Evolutionary conservation across 2,888 invertebrate genomes (phyloP), one percentile per base, ranked within the genome.

Genomic region (Lasioglossum malachurum): DNA sequence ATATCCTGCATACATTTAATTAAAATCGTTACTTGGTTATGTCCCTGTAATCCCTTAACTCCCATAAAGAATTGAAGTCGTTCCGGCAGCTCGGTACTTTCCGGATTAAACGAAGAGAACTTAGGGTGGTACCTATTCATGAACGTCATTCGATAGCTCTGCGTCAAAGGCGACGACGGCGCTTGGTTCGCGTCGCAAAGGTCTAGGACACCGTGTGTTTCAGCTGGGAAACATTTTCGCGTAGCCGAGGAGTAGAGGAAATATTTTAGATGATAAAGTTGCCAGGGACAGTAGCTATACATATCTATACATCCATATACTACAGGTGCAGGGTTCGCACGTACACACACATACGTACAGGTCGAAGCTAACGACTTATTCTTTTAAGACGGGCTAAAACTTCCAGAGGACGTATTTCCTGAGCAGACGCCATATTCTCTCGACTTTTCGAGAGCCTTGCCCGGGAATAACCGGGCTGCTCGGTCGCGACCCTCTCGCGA

Each of bases 301-400:
- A 35, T 57, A 35, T 44, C 41, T 23, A 19, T 31, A 41, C 2
- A 60, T 27, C n/a, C 27, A 16, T 16, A 60, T 27, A 14, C 14
- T 60, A 16, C 60, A 31, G 27, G 27, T 60, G 60, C 67, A 14
- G 5, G 67, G 67, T 31, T 16, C 14, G 35, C 12, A 46, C 27
- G 2, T 3, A 46, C 19, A 35, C 23, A 46, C 27, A 16, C 23
- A 38, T 1, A 31, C 23, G 46, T 60, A 71, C 23, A 84, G 27
- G 60, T n/a, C n/a, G 49, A 23, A 75, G 72, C 78, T 86, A 86
- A 86, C 86, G 86, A 87, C 86, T 86, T 82, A 82, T 87, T 87
- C 86, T 86, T 80, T 75, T 81, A 82, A 86, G 78, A 73, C 75
- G 27, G 46, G 64, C 75, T 78, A 71, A 82, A 87, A 76, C 86